Evolutionary conservation across 2,797 vertebrate species (phyloP).

Genomic region (Coregonus ussuriensis): DNA sequence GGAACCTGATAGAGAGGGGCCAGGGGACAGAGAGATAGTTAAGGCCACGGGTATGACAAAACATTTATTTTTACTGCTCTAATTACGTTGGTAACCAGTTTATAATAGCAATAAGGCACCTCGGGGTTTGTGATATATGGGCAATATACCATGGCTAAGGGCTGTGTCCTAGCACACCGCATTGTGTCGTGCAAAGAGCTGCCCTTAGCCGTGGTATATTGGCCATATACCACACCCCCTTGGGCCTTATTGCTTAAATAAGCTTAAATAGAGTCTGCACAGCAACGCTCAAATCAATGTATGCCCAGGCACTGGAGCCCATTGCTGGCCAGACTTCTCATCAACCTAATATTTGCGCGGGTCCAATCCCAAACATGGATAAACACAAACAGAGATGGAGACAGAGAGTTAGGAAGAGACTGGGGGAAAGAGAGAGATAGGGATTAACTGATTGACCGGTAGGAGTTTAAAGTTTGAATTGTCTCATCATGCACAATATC

Average conservation of each 20-base stretch:
- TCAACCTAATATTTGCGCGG: constrained; percentile 25
- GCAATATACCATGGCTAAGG: too few species aligned
- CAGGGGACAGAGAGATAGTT: constrained; percentile 20
- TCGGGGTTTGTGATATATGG: too few species aligned
- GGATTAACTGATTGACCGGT: background rate
- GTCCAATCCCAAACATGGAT: constrained; percentile 4
- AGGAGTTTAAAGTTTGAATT: background rate
- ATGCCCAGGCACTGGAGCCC: constrained; percentile 12
- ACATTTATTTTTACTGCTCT: too few species aligned
- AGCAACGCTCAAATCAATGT: constrained; percentile 12
- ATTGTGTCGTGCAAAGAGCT: too few species aligned
- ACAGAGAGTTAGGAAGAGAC: background rate
- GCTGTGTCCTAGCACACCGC: too few species aligned
- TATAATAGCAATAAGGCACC: too few species aligned
- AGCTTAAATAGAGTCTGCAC: constrained; percentile 39
- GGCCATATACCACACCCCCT: too few species aligned
- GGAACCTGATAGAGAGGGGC: constrained; percentile 28
- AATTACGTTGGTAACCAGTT: too few species aligned
- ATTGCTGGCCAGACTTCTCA: background rate
- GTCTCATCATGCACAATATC: background rate
- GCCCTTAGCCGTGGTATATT: too few species aligned
- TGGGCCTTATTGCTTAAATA: constrained; percentile 18
- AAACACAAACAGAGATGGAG: background rate
- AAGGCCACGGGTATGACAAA: background rate
- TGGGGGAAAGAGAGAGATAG: constrained; percentile 13